Conservation (phyloP, 2,888 invertebrate species). For the Auanema freiburgensis region DNA sequence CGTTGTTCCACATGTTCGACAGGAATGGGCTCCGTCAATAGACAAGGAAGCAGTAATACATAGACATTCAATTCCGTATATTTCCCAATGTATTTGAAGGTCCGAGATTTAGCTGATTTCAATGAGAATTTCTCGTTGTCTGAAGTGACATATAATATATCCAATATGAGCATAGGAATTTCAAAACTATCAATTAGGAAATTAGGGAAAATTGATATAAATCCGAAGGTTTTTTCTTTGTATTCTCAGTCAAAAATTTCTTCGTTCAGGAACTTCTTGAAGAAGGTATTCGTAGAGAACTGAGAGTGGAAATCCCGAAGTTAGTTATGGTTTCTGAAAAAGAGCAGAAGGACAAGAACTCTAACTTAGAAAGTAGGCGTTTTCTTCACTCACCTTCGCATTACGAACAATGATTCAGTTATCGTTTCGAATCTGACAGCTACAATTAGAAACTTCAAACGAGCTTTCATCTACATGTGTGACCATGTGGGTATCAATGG, state of each 20-base stretch:
- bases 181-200: conserved; percentile 35
- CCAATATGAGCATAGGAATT: conserved; percentile 47
- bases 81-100: conserved; percentile 4
- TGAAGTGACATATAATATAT: conserved; percentile 48
- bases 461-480: conserved; percentile 52
- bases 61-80: conserved; percentile 13
- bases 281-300: conserved; percentile 53
- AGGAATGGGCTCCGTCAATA: conserved; percentile 26
- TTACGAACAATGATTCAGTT: neutral
- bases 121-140: conserved; percentile 41
- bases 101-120: conserved; percentile 40
- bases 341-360: conserved; percentile 14
- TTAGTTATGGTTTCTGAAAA: conserved; percentile 18
- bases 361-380: conserved; percentile 12
- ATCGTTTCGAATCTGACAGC: neutral
- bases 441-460: neutral
- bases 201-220: conserved; percentile 34
- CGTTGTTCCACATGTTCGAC: conserved; percentile 21
- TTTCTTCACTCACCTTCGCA: neutral
- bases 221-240: conserved; percentile 26
- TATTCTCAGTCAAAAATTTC: conserved; percentile 6
- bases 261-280: conserved; percentile 37
- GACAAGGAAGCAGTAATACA: conserved; percentile 27
- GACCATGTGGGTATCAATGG: conserved; percentile 57
- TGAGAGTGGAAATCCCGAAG: conserved; percentile 36